These are phyloP conservation scores for Ibycter americanus DNA, from an alignment of 2,797 vertebrate genomes.

Conservation along the genomic window DNA sequence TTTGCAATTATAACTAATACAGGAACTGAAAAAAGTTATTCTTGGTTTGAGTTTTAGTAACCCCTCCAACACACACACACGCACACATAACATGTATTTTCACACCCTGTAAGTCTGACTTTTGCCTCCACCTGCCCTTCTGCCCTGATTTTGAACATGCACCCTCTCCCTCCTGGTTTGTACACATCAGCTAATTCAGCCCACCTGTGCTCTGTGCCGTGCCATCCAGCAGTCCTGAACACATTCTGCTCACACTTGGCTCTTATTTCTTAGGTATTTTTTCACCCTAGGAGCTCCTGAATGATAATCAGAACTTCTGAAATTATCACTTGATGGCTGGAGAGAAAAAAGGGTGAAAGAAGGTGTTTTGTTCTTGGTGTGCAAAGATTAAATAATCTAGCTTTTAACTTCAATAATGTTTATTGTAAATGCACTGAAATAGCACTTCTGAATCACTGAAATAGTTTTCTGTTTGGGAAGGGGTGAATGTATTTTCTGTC, in stretches of 20 bases:
- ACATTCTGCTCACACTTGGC: not conserved
- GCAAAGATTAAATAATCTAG: not conserved
- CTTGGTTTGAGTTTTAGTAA: not conserved
- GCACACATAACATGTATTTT: not conserved
- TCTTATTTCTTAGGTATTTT: not conserved
- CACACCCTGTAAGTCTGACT: not conserved
- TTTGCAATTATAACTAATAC: not conserved
- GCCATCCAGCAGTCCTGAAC: not conserved
- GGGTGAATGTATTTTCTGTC: not conserved
- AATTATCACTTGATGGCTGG: not conserved
- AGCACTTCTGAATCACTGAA: not conserved
- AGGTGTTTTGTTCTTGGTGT: not conserved
- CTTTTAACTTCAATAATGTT: not conserved
- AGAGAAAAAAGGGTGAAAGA: not conserved
- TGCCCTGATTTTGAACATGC: not conserved
- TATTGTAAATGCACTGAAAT: not conserved
- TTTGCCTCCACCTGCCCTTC: not conserved
- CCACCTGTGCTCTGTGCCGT: not conserved
- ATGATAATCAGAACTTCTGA: not conserved
- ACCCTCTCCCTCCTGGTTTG: not conserved
- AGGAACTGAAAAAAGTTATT: not conserved
- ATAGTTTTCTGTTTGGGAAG: not conserved
- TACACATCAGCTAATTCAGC: not conserved
- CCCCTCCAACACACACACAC: no score
- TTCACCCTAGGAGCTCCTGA: not conserved